Percentiles rank a stretch among this genome's conserved stretches.
Conservation (phyloP, 1,140 invertebrate species). For the Philaenus spumarius region DNA sequence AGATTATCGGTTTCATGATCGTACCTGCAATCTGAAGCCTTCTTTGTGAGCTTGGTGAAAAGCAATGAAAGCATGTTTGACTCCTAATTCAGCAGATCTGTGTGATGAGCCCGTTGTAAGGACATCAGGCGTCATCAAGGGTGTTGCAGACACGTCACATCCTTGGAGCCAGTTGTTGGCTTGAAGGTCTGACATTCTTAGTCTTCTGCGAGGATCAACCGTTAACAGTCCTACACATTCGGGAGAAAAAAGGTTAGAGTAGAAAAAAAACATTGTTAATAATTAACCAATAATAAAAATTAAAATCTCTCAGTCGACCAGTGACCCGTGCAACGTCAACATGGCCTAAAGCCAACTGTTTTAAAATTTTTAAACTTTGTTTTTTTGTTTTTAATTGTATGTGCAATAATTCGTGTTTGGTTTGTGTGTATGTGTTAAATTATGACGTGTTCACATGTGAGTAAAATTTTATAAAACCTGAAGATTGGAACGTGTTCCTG, state of each 20-base stretch:
- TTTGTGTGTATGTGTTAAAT: no score
- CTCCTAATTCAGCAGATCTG: slow-evolving; percentile 39
- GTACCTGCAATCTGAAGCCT: slow-evolving; percentile 60
- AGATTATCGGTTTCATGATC: no score
- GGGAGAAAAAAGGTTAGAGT: slow-evolving; percentile 10
- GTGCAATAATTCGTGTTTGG: no score
- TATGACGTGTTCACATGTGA: no score
- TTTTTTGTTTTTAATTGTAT: no score
- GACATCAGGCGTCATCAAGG: slow-evolving; percentile 53
- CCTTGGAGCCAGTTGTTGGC: slow-evolving; percentile 57
- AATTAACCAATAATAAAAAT: neutral
- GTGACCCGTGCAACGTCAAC: no score
- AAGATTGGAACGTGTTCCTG: no score
- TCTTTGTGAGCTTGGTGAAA: slow-evolving; percentile 62
- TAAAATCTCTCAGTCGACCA: no score
- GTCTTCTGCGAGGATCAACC: slow-evolving; percentile 65
- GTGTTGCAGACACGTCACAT: slow-evolving; percentile 41
- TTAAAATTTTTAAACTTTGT: no score
- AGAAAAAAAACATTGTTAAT: neutral
- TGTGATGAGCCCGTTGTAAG: slow-evolving; percentile 35
- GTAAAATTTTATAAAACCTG: no score
- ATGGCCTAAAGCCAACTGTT: no score
- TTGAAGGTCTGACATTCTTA: slow-evolving; percentile 58
- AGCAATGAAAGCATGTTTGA: slow-evolving; percentile 56
- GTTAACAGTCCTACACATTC: slow-evolving; percentile 58